phyloP scores from a whole-genome alignment of 2,797 vertebrate species.

The Alfaro cultratus region DNA sequence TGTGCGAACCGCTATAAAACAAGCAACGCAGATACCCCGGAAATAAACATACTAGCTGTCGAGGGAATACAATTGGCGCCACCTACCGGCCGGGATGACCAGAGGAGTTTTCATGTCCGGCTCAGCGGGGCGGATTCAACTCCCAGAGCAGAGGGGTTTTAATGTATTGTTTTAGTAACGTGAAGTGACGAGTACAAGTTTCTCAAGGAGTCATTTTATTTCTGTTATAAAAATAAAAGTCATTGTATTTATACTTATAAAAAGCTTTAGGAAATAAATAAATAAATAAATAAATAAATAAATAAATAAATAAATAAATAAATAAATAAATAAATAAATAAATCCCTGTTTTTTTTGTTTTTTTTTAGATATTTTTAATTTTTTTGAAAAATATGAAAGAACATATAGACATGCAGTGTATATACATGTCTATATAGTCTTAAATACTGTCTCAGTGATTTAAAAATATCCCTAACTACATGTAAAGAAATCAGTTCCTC shows the following conservation, averaged over 20 bases:
- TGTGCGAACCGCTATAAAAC: conserved; percentile 12
- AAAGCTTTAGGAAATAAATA: background rate
- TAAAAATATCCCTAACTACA: background rate
- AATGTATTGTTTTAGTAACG: too few species aligned
- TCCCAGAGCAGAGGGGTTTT: too few species aligned
- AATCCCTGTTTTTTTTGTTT: background rate
- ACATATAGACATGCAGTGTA: too few species aligned
- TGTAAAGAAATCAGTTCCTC: background rate
- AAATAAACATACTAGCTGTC: conserved; percentile 41
- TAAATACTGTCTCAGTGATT: background rate
- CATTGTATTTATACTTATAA: background rate
- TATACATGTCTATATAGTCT: too few species aligned
- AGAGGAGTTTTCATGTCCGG: background rate
- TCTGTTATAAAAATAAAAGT: background rate
- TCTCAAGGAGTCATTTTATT: background rate
- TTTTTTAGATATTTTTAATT: background rate
- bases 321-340: background rate
- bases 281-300: background rate
- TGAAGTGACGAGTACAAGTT: background rate
- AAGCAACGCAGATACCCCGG: conserved; percentile 29
- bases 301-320: background rate
- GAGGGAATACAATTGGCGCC: conserved; percentile 2
- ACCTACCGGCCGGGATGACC: background rate
- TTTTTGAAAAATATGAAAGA: too few species aligned
- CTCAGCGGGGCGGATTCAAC: too few species aligned